A percentile compares a stretch with the other conserved stretches of the same genome.
phyloP scores from a whole-genome alignment of 2,797 vertebrate species.

The Lophura swinhoii region DNA sequence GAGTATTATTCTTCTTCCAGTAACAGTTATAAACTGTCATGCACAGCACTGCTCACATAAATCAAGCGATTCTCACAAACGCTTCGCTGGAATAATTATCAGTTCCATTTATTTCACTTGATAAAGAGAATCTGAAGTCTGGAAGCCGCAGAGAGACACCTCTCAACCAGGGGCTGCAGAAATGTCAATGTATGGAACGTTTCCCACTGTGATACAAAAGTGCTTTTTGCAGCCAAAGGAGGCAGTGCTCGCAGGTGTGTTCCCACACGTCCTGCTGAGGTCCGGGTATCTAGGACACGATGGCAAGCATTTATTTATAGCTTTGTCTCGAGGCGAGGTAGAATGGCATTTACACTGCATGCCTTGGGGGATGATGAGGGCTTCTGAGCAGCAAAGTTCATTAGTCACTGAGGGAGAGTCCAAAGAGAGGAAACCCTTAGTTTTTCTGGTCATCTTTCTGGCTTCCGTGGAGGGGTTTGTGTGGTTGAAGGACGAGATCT shows the following conservation, averaged over 20 bases:
- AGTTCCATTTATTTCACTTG: neutral
- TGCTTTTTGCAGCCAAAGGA: neutral
- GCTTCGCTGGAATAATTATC: neutral
- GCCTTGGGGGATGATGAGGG: accelerated
- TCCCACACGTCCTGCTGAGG: neutral
- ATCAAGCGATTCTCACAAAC: neutral
- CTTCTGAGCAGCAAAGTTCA: neutral
- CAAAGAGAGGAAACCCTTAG: neutral
- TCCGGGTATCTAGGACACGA: neutral
- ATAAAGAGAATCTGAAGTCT: neutral
- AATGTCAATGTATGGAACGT: neutral
- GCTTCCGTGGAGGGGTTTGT: neutral
- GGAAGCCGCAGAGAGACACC: neutral
- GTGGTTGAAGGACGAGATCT: accelerated
- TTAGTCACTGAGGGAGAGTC: neutral
- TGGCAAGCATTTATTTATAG: neutral
- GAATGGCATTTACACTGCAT: accelerated
- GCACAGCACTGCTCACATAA: neutral
- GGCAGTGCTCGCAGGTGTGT: neutral
- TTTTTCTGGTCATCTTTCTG: neutral
- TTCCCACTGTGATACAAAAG: neutral
- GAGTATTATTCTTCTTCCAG: neutral
- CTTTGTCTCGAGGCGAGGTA: neutral
- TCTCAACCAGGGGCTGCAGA: neutral
- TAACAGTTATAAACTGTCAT: neutral